Conservation (phyloP, 1,140 invertebrate genomes). For the Sinella curviseta region DNA sequence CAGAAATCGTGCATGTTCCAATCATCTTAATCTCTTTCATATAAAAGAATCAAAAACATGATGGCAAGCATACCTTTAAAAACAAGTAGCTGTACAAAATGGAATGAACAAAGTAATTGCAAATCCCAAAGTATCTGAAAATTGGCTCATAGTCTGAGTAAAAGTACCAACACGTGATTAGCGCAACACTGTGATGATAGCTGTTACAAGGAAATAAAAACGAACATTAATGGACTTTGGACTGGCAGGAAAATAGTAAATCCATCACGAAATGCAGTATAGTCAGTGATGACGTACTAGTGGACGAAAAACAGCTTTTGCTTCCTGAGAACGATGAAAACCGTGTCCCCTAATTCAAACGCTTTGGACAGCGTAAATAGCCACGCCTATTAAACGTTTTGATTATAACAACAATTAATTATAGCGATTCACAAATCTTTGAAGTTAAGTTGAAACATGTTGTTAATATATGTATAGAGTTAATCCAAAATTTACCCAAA, state of each 20-base stretch:
- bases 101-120: background rate
- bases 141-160: constrained; percentile 31
- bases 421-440: no score
- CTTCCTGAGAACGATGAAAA: constrained; percentile 38
- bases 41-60: no score
- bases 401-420: no score
- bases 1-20: no score
- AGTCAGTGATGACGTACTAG: constrained; percentile 21
- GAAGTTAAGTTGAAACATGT: no score
- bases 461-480: no score
- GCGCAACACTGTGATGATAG: constrained; percentile 30
- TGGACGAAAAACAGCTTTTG: constrained; percentile 38
- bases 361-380: constrained; percentile 34
- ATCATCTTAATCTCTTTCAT: no score
- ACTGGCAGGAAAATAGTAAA: no score
- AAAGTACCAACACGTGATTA: constrained; percentile 31
- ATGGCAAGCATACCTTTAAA: constrained; percentile 2
- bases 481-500: constrained; percentile 29
- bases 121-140: constrained; percentile 24
- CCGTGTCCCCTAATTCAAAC: constrained; percentile 36
- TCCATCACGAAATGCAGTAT: background rate
- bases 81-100: background rate
- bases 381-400: background rate
- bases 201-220: constrained; percentile 8
- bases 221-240: background rate